A percentile compares a stretch with the other conserved stretches of the same genome.
Evolutionary conservation across 2,797 vertebrate species (phyloP).

Genomic region (Lophius americanus): DNA sequence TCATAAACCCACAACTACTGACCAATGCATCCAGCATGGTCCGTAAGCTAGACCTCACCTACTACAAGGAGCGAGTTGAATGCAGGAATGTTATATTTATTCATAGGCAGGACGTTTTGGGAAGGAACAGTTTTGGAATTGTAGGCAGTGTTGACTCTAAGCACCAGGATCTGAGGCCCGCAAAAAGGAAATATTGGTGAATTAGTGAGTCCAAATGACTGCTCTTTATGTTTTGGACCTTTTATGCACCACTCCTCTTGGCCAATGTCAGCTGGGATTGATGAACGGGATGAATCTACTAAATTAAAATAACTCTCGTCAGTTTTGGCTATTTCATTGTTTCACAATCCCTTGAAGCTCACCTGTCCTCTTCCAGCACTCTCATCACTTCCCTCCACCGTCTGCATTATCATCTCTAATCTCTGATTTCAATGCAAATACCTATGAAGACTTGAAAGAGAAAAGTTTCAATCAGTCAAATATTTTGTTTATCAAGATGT

Average conservation of each 20-base stretch:
- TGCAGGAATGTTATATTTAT: too few relatives aligned
- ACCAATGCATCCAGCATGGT: not conserved
- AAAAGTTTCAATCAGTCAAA: too few relatives aligned
- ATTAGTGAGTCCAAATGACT: too few relatives aligned
- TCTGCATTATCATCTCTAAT: constrained; percentile 22
- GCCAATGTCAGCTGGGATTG: too few relatives aligned
- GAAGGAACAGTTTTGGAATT: too few relatives aligned
- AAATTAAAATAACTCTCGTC: not conserved
- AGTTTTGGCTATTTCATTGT: not conserved
- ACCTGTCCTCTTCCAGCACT: not conserved
- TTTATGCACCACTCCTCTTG: too few relatives aligned
- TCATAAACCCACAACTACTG: constrained; percentile 15
- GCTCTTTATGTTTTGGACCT: too few relatives aligned
- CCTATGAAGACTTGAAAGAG: not conserved
- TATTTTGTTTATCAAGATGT: too few relatives aligned
- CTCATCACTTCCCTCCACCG: not conserved
- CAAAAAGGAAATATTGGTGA: too few relatives aligned
- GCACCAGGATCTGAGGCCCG: too few relatives aligned
- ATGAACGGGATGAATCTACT: not conserved
- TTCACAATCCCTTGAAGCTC: not conserved
- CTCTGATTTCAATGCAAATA: constrained; percentile 26
- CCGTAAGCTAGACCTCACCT: not conserved
- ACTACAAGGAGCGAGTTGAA: not conserved
- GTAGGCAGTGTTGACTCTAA: too few relatives aligned
- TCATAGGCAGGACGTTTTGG: too few relatives aligned